Conservation (phyloP, 35 echinoderm and acorn worm genomes). For the Heliocidaris erythrogramma region DNA sequence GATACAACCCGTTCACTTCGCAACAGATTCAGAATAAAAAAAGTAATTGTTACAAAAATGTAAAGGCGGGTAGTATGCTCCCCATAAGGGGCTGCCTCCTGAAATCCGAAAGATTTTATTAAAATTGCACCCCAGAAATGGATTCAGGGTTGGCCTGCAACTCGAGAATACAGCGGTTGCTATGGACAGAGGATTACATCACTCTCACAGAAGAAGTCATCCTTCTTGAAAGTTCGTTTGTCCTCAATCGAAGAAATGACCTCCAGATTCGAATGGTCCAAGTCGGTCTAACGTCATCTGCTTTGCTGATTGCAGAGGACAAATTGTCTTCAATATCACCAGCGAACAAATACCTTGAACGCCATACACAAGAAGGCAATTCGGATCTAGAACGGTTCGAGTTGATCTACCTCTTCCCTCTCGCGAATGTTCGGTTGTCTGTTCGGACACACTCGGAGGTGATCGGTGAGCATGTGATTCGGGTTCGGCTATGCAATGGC, state of each 20-base stretch:
- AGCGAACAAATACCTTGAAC: not conserved
- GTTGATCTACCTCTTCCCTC: constrained; percentile 45
- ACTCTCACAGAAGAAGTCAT: constrained; percentile 62
- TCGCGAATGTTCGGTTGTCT: constrained; percentile 45
- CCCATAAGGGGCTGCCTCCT: not conserved
- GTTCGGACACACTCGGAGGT: constrained; percentile 33
- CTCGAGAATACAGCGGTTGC: constrained; percentile 66
- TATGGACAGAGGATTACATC: constrained; percentile 80
- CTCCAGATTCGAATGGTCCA: constrained; percentile 67
- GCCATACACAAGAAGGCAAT: not conserved
- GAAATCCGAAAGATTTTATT: not conserved
- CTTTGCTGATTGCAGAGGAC: constrained; percentile 68
- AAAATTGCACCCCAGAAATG: not conserved
- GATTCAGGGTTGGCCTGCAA: constrained; percentile 21
- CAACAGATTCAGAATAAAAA: not conserved
- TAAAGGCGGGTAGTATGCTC: not conserved
- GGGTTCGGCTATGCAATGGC: constrained; percentile 48
- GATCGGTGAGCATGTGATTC: constrained; percentile 54
- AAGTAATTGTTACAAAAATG: not conserved
- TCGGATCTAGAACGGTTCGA: constrained; percentile 52
- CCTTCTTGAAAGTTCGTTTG: constrained; percentile 81
- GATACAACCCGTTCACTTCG: not conserved
- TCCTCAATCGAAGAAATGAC: constrained; percentile 63
- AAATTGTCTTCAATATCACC: not conserved
- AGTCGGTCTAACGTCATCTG: constrained; percentile 55